Base-by-base conservation (phyloP, 2,113 vertebrate species). In the Pungitius pungitius region DNA sequence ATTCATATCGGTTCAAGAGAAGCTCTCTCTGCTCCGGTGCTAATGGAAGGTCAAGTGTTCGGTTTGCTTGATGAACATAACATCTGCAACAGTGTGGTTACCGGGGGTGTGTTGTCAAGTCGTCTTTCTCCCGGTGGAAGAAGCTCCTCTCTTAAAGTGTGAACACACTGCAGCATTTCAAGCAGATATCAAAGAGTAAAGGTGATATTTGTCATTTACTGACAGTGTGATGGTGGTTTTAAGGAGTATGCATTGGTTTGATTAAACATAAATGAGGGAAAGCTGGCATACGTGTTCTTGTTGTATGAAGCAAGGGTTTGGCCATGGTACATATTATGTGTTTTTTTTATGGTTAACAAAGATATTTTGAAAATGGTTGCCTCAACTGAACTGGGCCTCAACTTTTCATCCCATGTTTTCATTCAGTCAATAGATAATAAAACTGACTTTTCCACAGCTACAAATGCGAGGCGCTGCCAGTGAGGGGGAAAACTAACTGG, bases 381-480 rank as follows among this genome's bases (percentile, higher is more conserved):
- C n/a, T n/a, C n/a, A n/a, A n/a, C n/a, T n/a, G n/a, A n/a, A n/a
- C n/a, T n/a, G n/a, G n/a, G n/a, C n/a, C n/a, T n/a, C n/a, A n/a
- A n/a, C n/a, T n/a, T 20, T 73, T 76, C 26, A 59, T 69, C 1
- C 56, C 17, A 22, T 37, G n/a, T 57, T 61, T 67, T 61, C 56
- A 47, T 15, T 63, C 22, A 4, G 7, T 39, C n/a, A 45, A 39
- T 39, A 55, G 59, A 12, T 67, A 5, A 20, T 75, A 35, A 17
- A 72, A 26, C 22, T 9, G 45, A 65, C 24, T 73, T 49, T 58
- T 73, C 30, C 22, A 14, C 1, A 1, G 58, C 26, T 27, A n/a
- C 40, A 69, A 40, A 24, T 69, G 45, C 65, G 37, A 52, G 18
- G n/a, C n/a, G n/a, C n/a, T n/a, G n/a, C n/a, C n/a, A 57, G 22